These are phyloP conservation scores for Trogon surrucura DNA, from an alignment of 2,113 vertebrate species.

Conservation along the genomic window DNA sequence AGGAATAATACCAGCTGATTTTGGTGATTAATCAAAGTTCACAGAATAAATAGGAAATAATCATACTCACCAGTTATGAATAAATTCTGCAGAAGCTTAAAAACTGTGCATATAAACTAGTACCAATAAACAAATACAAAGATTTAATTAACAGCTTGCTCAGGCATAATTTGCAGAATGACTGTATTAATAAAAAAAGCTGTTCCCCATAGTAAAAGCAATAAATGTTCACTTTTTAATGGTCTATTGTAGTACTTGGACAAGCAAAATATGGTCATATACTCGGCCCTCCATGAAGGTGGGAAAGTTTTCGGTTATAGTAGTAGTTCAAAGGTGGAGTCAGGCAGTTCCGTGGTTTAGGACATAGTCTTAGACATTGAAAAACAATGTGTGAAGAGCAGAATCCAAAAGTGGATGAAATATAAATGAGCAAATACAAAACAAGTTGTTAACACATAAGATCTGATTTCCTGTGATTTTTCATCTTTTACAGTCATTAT, in stretches of 20 bases:
- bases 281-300: not conserved
- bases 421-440: not conserved
- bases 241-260: not conserved
- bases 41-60: constrained; percentile 19
- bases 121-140: not conserved
- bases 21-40: constrained; percentile 20
- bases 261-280: not conserved
- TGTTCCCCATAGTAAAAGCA: not conserved
- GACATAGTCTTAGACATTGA: not conserved
- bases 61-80: constrained; percentile 25
- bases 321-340: not conserved
- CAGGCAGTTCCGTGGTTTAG: not conserved
- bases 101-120: not conserved
- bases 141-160: not conserved
- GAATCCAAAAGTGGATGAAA: not conserved
- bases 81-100: constrained; percentile 12
- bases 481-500: not conserved
- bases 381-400: not conserved
- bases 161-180: not conserved
- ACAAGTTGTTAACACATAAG: not conserved
- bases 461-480: not conserved
- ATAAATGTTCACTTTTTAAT: not conserved
- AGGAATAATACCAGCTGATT: constrained; percentile 29
- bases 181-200: not conserved
- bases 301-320: not conserved